phyloP scores from a whole-genome alignment of 2,888 invertebrate species.

The Amiota minor region DNA sequence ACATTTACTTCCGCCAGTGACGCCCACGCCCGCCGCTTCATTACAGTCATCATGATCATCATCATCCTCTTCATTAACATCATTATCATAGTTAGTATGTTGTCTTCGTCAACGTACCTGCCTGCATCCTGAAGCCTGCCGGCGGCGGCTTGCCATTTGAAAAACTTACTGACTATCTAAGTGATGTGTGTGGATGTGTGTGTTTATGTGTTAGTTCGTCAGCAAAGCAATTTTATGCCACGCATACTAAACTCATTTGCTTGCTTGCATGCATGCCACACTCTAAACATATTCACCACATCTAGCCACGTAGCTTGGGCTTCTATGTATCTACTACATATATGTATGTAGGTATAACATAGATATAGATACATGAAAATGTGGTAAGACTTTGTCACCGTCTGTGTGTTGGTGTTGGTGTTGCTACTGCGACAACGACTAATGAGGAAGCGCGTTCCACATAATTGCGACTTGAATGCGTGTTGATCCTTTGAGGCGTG shows the following conservation, averaged over 20 bases:
- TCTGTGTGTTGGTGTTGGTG: conserved; percentile 38
- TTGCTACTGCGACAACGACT: conserved; percentile 36
- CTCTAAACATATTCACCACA: conserved; percentile 18
- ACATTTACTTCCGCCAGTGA: conserved; percentile 67
- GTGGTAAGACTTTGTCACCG: background rate
- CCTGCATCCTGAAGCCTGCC: background rate
- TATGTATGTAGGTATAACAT: too few relatives aligned
- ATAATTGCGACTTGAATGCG: conserved; percentile 49
- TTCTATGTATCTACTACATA: too few relatives aligned
- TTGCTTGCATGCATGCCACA: conserved; percentile 37
- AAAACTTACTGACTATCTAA: background rate
- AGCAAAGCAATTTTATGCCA: background rate
- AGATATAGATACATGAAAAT: background rate
- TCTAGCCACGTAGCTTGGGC: too few relatives aligned
- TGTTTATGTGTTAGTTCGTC: conserved; percentile 44
- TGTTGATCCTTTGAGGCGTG: conserved; percentile 35
- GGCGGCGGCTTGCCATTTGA: too few relatives aligned
- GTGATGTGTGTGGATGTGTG: background rate
- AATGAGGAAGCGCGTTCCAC: conserved; percentile 51
- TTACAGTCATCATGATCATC: conserved; percentile 1
- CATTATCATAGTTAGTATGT: conserved; percentile 27
- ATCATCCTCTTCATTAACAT: conserved; percentile 41
- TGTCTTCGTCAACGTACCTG: background rate
- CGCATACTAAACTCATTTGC: conserved; percentile 51
- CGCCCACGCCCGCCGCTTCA: too few relatives aligned